Base-by-base conservation (phyloP, 2,888 invertebrate genomes). In the Cryptocephalus moraei region DNA sequence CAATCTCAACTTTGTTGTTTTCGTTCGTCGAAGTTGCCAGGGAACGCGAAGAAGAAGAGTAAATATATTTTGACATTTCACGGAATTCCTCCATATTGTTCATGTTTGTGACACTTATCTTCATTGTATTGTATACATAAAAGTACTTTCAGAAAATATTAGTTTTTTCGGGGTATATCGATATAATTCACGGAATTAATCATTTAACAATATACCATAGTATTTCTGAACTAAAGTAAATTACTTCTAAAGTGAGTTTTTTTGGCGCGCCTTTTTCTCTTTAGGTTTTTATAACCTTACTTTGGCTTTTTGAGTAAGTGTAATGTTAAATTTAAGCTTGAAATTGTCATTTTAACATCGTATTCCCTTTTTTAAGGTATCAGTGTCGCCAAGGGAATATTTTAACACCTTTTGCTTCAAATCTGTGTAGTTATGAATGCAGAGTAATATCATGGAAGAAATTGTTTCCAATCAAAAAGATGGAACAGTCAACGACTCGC, bases 361-460 rank as follows among this genome's bases (percentile, higher is more conserved):
- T 22, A 22, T 22, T 22, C 22, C 2, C 22, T 22, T 22, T 22
- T n/a, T 22, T 22, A 6, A 22, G 22, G 22, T 22, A 22, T 6
- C 6, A 22, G 22, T 22, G 6, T 22, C 22, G 6, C 6, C 22
- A 22, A 22, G 22, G 22, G 22, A 22, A 4, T 22, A 22, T 22
- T 22, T 22, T 22, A 22, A 22, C 2, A 22, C 22, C 22, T 22
- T 6, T 22, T 22, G 22, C 22, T 22, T 22, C 3, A 22, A 22
- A 22, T 22, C 22, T 4, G 22, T 22, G 22, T 22, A 50, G 56
- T 59, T 40, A 59, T 61, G 53, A 57, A 56, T 56, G 57, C 52
- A 55, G 52, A 54, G 45, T 49, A 56, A 50, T 62, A 65, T 62
- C 59, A 68, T 68, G 68, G 68, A 65, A 61, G 65, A 68, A 60